phyloP scores from a whole-genome alignment of 2,888 invertebrate genomes.

The Drosophila lacicola region DNA sequence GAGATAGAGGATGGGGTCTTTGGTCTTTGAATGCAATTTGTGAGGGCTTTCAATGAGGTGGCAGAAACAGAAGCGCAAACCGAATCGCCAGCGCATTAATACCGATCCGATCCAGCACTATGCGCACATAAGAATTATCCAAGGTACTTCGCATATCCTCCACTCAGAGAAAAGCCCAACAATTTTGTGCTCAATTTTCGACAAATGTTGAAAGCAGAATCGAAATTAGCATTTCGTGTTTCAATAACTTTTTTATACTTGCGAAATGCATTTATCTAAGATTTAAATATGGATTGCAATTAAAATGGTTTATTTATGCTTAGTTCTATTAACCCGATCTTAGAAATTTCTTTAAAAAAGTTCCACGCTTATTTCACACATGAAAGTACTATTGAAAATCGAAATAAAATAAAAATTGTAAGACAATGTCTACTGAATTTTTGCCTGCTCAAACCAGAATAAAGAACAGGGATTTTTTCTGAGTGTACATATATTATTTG shows the following conservation, averaged over 20 bases:
- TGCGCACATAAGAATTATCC: conserved; percentile 23
- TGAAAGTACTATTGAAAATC: too few relatives aligned
- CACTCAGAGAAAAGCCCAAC: conserved; percentile 2
- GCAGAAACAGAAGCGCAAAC: conserved; percentile 55
- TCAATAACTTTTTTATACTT: neutral
- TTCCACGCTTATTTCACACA: too few relatives aligned
- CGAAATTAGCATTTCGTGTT: neutral
- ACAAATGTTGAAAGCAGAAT: neutral
- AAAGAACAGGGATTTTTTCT: neutral
- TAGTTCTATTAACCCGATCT: too few relatives aligned
- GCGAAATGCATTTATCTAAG: neutral
- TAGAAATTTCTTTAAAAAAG: too few relatives aligned
- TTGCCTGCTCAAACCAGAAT: neutral
- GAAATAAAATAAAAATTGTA: too few relatives aligned
- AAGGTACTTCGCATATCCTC: conserved; percentile 7
- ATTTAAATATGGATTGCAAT: too few relatives aligned
- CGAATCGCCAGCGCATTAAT: conserved; percentile 33
- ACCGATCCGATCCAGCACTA: conserved; percentile 23
- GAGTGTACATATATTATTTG: conserved; percentile 19
- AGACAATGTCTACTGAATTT: neutral
- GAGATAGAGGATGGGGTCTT: conserved; percentile 9
- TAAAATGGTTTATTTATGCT: too few relatives aligned
- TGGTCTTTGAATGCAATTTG: conserved; percentile 50
- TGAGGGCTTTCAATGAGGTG: conserved; percentile 64
- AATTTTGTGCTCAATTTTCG: neutral